phyloP scores from a whole-genome alignment of 2,888 invertebrate genomes.

The Epicampocera succincta region DNA sequence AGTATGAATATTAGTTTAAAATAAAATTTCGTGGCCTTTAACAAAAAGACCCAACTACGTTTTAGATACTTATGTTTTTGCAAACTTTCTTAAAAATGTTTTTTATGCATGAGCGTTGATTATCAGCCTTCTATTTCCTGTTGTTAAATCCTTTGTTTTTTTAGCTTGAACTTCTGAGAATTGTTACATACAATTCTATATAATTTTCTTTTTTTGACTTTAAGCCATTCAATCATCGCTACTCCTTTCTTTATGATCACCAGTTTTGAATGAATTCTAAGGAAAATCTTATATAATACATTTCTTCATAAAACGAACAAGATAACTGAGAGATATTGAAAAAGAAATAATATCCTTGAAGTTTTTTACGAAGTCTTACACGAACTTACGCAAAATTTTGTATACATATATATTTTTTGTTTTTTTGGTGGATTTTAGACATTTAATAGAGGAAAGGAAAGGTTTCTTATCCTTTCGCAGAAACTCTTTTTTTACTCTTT shows the following conservation, averaged over 20 bases:
- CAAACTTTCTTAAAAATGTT: too few species aligned
- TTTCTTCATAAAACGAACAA: conserved; percentile 28
- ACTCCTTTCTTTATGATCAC: conserved; percentile 60
- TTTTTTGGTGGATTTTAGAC: conserved; percentile 18
- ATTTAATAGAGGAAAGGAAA: conserved; percentile 21
- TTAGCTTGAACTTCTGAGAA: conserved; percentile 1
- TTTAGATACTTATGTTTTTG: too few species aligned
- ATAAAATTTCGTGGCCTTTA: too few species aligned
- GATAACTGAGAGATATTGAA: neutral
- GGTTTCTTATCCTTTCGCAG: conserved; percentile 68
- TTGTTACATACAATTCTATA: neutral
- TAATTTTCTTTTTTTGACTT: conserved; percentile 42
- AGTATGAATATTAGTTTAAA: too few species aligned
- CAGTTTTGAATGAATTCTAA: conserved; percentile 31
- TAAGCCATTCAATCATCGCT: conserved; percentile 38
- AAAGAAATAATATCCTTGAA: conserved; percentile 50
- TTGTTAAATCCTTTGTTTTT: neutral
- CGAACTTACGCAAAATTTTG: conserved; percentile 62
- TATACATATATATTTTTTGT: too few species aligned
- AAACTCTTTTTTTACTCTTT: conserved; percentile 60
- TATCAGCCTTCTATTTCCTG: neutral
- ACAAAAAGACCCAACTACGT: too few species aligned
- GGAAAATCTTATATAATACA: conserved; percentile 45
- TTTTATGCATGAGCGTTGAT: too few species aligned
- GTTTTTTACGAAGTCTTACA: conserved; percentile 57